These are phyloP conservation scores for Chlorops oryzae DNA, from an alignment of 1,140 invertebrate genomes.

Conservation along the genomic window DNA sequence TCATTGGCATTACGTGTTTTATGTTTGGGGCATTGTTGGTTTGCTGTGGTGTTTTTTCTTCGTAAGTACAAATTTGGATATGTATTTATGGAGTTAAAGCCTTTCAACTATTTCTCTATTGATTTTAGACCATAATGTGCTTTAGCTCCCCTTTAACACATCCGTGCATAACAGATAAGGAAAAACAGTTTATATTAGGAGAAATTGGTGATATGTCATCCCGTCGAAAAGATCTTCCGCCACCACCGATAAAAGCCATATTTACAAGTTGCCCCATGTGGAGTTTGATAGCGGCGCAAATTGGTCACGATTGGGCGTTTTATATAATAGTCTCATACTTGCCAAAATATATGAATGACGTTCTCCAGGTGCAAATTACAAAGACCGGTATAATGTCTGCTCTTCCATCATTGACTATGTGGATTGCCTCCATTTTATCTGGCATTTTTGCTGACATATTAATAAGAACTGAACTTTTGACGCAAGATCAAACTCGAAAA, in stretches of 20 bases:
- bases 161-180: conserved; percentile 74
- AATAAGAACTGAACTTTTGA: conserved; percentile 54
- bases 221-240: conserved; percentile 33
- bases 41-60: conserved; percentile 69
- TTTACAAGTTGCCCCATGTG: conserved; percentile 59
- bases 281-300: conserved; percentile 60
- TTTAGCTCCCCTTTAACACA: conserved; percentile 73
- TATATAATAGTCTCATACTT: conserved; percentile 90
- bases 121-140: conserved; percentile 55
- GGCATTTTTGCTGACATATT: conserved; percentile 66
- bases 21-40: conserved; percentile 71
- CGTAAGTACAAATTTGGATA: conserved; percentile 47
- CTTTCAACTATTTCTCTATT: conserved; percentile 13
- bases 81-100: not conserved
- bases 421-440: conserved; percentile 61
- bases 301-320: conserved; percentile 77
- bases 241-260: conserved; percentile 54
- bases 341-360: conserved; percentile 86
- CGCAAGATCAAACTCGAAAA: conserved; percentile 60
- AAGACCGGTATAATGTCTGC: conserved; percentile 63
- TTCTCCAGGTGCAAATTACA: conserved; percentile 76
- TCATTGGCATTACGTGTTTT: conserved; percentile 73
- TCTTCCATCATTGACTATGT: conserved; percentile 67
- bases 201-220: conserved; percentile 52
- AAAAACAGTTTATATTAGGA: conserved; percentile 66